Evolutionary conservation across 1,140 invertebrate genomes (phyloP).

Genomic region (Ylistrum balloti): DNA sequence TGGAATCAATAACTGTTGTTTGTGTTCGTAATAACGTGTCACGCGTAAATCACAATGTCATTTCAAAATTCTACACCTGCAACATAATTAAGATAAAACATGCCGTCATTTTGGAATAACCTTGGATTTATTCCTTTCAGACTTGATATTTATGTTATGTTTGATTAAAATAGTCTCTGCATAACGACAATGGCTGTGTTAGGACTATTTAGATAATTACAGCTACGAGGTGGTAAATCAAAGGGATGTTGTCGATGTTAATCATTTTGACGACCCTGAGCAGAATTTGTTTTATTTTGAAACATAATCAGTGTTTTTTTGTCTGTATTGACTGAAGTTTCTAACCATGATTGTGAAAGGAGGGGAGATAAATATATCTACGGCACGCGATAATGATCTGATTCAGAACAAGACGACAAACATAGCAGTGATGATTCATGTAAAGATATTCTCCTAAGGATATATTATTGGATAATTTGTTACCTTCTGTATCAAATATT

Average conservation of each 20-base stretch:
- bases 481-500: no score
- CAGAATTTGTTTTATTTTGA: neutral
- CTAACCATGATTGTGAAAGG: neutral
- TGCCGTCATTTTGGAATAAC: neutral
- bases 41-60: neutral
- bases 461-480: no score
- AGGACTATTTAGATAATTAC: neutral
- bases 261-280: constrained; percentile 1
- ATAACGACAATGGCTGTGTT: neutral
- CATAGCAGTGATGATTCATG: neutral
- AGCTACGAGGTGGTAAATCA: neutral
- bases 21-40: neutral
- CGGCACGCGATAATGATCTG: neutral
- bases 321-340: neutral
- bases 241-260: neutral
- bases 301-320: neutral
- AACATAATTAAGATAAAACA: neutral
- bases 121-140: neutral
- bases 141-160: neutral
- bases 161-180: neutral
- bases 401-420: neutral
- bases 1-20: neutral
- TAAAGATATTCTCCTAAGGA: neutral
- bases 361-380: neutral
- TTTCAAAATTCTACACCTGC: constrained; percentile 5